Base-by-base conservation (phyloP, 2,888 invertebrate species). In the Dioctria rufipes region DNA sequence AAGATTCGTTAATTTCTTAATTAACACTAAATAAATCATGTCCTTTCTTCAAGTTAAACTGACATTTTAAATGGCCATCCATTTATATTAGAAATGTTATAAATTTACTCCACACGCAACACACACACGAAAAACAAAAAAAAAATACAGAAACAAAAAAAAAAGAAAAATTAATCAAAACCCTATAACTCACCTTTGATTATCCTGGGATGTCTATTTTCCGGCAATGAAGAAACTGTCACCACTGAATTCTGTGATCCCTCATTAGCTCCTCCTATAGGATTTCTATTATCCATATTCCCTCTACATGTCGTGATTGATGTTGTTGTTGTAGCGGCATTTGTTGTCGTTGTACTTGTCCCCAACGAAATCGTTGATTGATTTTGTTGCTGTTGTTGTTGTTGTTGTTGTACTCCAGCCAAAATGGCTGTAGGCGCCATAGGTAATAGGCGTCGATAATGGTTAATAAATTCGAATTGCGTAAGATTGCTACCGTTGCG, bases 381-480 rank as follows among this genome's bases (percentile, higher is more conserved):
- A 25, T 25, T 25, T 25, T 25, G 25, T 25, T 25, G 25, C 25
- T 25, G 25, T 25, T 25, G 25, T 25, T 25, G 25, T 37, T 79
- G 79, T 40, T 63, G 43, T 13, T 71, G 69, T 5, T 13, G 37
- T 8, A 61, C 75, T 3, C 75, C 80, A 46, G 67, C 66, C 58
- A 80, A 80, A 46, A 82, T 82, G 37, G 83, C 81, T 71, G 82
- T 77, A 49, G 83, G 82, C 58, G 80, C 80, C 77, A 83, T 80
- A 1, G 83, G 83, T 67, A 83, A 67, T 54, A 83, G 67, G 6
- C 82, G 81, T 54, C 83, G 82, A 80, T 83, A 83, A 75, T 83
- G 83, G 73, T 79, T 82, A 42, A 83, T 81, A 79, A 83, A 83
- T 80, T 83, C 83, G 69, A 83, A 82, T 60, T 82, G 83, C 51